Conservation (phyloP, 2,888 invertebrate genomes). For the Ashinkailepas kermadecensis region DNA sequence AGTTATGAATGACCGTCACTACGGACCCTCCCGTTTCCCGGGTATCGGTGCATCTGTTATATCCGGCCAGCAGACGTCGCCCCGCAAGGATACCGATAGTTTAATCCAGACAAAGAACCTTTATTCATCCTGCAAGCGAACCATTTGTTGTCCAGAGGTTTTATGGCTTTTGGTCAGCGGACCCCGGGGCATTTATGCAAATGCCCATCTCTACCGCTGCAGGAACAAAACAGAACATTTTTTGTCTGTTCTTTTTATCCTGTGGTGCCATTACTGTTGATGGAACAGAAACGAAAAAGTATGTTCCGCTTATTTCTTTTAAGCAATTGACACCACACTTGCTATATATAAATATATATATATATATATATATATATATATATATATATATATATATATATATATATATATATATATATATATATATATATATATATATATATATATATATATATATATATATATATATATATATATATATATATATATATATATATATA, state of each 20-base stretch:
- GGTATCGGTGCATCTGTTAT: background rate
- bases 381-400: no score
- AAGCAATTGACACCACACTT: no score
- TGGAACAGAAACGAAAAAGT: no score
- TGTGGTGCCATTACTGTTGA: no score
- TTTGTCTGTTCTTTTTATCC: no score
- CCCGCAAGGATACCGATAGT: background rate
- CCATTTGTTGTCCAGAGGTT: background rate
- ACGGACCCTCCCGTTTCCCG: background rate
- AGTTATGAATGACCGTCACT: background rate
- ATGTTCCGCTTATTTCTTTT: no score
- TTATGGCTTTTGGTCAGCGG: constrained; percentile 9
- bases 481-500: constrained; percentile 11
- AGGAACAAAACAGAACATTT: no score
- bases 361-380: no score
- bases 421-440: no score
- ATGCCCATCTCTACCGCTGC: background rate
- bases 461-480: background rate
- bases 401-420: no score
- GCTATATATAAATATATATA: no score
- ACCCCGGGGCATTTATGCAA: background rate
- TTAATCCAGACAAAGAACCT: constrained; percentile 17
- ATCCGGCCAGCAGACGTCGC: background rate
- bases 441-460: background rate
- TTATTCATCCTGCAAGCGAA: constrained; percentile 8